phyloP scores from a whole-genome alignment of 2,797 vertebrate species.

The Cheirogaleus major region DNA sequence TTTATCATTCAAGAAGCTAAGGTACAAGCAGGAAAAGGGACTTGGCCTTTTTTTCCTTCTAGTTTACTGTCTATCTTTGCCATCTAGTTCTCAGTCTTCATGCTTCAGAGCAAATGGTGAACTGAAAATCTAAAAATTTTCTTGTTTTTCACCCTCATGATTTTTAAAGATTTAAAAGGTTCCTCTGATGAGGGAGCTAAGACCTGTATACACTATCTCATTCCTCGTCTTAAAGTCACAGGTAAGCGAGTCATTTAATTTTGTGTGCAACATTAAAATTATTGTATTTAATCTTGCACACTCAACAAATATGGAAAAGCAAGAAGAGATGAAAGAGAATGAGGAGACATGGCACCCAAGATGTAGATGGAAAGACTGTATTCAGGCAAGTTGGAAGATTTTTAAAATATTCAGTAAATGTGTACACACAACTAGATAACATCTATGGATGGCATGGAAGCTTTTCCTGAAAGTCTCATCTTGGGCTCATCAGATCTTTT shows the following conservation, averaged over 20 bases:
- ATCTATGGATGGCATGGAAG: background rate
- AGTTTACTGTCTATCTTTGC: constrained; percentile 36
- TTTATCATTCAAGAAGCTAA: constrained; percentile 33
- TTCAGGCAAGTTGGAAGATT: constrained; percentile 13
- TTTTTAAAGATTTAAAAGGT: background rate
- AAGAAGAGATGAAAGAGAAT: constrained; percentile 12
- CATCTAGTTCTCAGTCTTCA: constrained; percentile 24
- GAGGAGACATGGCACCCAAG: background rate
- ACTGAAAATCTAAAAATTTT: background rate
- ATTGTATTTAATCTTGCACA: constrained; percentile 6
- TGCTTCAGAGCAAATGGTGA: constrained; percentile 7
- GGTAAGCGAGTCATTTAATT: background rate
- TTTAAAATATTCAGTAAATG: background rate
- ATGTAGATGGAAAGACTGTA: background rate
- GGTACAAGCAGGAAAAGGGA: background rate
- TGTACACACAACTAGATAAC: background rate
- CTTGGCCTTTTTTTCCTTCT: background rate
- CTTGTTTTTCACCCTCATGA: background rate
- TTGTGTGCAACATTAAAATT: background rate
- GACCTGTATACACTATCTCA: background rate
- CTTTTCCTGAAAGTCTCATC: constrained; percentile 11
- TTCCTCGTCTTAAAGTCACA: constrained; percentile 11
- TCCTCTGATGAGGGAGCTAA: constrained; percentile 15
- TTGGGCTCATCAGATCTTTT: background rate
- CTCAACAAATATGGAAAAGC: background rate